These are phyloP conservation scores for Cantharis nigra DNA, from an alignment of 2,888 invertebrate species.

Conservation along the genomic window DNA sequence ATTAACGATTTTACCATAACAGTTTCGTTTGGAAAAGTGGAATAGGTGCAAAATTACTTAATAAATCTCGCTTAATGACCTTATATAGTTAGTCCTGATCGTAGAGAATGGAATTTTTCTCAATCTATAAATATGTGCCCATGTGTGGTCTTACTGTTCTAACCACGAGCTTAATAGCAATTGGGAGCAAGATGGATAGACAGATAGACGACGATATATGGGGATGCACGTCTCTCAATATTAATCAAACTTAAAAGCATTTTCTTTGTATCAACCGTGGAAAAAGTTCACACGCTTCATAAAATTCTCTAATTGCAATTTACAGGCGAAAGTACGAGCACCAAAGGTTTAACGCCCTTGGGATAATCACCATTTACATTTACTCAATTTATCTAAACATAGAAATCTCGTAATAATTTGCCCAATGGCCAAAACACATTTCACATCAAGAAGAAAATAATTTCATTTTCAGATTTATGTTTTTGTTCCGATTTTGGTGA, in stretches of 20 bases:
- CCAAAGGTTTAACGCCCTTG: slow-evolving; percentile 8
- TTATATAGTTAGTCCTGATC: slow-evolving; percentile 7
- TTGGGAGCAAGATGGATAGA: not conserved
- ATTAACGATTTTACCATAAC: not conserved
- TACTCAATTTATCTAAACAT: slow-evolving; percentile 1
- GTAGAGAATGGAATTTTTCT: slow-evolving; percentile 3
- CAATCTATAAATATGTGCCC: slow-evolving; percentile 1
- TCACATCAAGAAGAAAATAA: not conserved
- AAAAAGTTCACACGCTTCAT: slow-evolving; percentile 14
- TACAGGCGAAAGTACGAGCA: slow-evolving; percentile 9
- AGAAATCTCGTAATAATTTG: not conserved
- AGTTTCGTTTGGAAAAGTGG: not conserved
- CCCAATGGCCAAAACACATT: not conserved
- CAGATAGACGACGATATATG: slow-evolving; percentile 4
- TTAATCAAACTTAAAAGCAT: not conserved
- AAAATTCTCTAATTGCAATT: slow-evolving; percentile 9
- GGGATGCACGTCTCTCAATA: not conserved
- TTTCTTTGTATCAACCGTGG: slow-evolving; percentile 5
- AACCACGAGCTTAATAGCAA: not conserved
- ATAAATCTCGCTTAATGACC: slow-evolving; percentile 10
- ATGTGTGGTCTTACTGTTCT: slow-evolving; percentile 14
- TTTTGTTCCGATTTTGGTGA: not conserved
- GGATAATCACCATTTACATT: not conserved
- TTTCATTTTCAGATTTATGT: not conserved
- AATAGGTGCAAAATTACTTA: slow-evolving; percentile 8